Evolutionary conservation across 2,888 invertebrate genomes (phyloP).

Genomic region (Ischnura elegans): DNA sequence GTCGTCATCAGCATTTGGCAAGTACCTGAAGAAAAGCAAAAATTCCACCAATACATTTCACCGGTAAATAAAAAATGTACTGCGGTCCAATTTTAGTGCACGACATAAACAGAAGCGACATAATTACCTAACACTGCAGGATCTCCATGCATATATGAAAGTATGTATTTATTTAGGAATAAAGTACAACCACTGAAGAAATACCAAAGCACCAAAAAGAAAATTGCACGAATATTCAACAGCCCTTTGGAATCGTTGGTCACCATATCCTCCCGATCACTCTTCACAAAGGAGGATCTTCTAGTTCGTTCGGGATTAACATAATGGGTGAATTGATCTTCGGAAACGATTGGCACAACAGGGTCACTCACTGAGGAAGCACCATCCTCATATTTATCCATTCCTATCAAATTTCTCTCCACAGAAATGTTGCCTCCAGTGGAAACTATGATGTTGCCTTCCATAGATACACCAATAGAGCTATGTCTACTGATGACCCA

Average conservation of each 20-base stretch:
- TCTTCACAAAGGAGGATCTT: neutral
- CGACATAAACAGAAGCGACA: neutral
- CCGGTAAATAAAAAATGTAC: neutral
- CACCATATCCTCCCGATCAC: neutral
- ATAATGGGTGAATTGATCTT: constrained; percentile 52
- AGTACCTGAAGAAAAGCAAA: constrained; percentile 80
- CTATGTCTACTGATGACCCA: neutral
- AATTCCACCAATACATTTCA: neutral
- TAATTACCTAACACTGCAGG: constrained; percentile 85
- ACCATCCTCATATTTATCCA: constrained; percentile 39
- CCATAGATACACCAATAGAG: neutral
- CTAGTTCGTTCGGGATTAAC: constrained; percentile 42
- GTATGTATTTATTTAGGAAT: constrained; percentile 88
- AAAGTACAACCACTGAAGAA: constrained; percentile 88
- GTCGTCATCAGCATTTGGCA: constrained; percentile 89
- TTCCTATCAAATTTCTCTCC: neutral
- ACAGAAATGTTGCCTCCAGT: neutral
- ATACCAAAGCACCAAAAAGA: constrained; percentile 86
- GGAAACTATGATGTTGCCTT: constrained; percentile 12
- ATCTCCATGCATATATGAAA: constrained; percentile 86
- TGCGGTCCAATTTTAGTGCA: neutral
- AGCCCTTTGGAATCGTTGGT: constrained; percentile 76
- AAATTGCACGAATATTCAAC: constrained; percentile 81
- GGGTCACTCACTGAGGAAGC: constrained; percentile 4
- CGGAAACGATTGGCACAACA: neutral